Evolutionary conservation across 2,113 vertebrate genomes (phyloP).

Genomic region (Corythoichthys haematopterus): DNA sequence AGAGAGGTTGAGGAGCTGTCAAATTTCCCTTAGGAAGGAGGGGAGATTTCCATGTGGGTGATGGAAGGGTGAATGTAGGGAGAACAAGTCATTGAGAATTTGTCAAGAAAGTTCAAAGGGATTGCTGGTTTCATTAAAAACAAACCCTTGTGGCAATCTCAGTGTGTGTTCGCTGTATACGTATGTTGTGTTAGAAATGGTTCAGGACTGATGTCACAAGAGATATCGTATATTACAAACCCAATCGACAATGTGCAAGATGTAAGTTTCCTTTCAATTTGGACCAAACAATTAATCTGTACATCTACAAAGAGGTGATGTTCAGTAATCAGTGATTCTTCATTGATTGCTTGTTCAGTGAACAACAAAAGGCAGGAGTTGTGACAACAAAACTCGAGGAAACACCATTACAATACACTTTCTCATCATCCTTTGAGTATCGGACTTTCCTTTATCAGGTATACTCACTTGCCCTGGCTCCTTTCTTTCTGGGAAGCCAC

Average conservation of each 20-base stretch:
- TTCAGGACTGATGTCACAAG: not conserved
- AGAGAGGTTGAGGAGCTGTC: conserved; percentile 39
- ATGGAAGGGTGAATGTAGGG: conserved; percentile 26
- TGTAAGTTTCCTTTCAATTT: not conserved
- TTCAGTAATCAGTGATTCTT: no score
- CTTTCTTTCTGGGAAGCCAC: no score
- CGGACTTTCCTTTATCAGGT: no score
- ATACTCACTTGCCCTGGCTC: no score
- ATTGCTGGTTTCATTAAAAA: conserved; percentile 37
- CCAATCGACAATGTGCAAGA: not conserved
- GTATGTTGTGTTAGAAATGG: not conserved
- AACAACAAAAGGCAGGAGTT: no score
- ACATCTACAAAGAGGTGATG: not conserved
- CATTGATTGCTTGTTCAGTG: no score
- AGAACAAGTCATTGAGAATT: conserved; percentile 33
- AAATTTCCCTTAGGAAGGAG: conserved; percentile 27
- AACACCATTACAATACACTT: no score
- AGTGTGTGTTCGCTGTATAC: conserved; percentile 11
- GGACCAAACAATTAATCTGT: not conserved
- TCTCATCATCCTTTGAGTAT: no score
- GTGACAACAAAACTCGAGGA: no score
- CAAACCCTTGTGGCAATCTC: conserved; percentile 10
- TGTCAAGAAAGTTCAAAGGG: conserved; percentile 43
- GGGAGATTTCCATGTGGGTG: conserved; percentile 45
- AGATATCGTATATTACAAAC: not conserved